Percentiles rank a stretch among this genome's conserved stretches.
These are phyloP conservation scores for Bombus fervidus DNA, from an alignment of 1,140 invertebrate genomes.

Conservation along the genomic window DNA sequence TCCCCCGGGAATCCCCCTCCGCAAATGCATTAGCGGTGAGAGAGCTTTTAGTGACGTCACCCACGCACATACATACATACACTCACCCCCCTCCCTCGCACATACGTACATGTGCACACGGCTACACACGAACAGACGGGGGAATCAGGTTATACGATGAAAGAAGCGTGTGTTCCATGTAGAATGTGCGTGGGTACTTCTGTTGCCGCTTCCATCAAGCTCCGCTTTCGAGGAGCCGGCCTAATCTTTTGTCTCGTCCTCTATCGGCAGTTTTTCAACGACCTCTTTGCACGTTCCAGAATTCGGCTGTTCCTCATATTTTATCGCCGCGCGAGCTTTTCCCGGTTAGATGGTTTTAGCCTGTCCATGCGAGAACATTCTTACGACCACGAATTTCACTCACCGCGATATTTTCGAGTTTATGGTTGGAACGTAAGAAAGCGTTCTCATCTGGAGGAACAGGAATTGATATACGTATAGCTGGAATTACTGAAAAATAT, in stretches of 20 bases:
- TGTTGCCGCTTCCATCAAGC: constrained; percentile 66
- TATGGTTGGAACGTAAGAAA: not conserved
- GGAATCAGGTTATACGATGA: constrained; percentile 55
- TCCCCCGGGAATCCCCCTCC: constrained; percentile 73
- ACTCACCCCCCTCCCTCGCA: not conserved
- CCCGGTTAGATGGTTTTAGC: not conserved
- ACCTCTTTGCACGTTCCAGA: constrained; percentile 55
- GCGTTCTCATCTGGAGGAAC: not conserved
- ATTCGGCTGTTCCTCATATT: constrained; percentile 47
- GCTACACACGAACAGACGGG: constrained; percentile 3
- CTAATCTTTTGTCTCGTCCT: constrained; percentile 75
- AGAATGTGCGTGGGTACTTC: constrained; percentile 65
- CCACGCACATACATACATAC: constrained; percentile 59
- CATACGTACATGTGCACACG: constrained; percentile 15
- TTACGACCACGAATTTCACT: not conserved
- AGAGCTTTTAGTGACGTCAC: constrained; percentile 82
- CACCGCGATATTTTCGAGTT: constrained; percentile 7
- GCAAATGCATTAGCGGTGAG: constrained; percentile 82
- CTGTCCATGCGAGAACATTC: not conserved
- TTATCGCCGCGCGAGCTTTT: constrained; percentile 2
- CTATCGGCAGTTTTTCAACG: constrained; percentile 59
- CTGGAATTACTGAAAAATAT: not conserved
- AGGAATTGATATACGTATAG: not conserved
- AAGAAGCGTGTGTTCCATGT: constrained; percentile 56
- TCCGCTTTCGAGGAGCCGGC: constrained; percentile 58